Percentiles rank a stretch among this genome's conserved stretches.
Evolutionary conservation across 2,113 vertebrate genomes (phyloP).

Genomic region (Typhlomys cinereus): DNA sequence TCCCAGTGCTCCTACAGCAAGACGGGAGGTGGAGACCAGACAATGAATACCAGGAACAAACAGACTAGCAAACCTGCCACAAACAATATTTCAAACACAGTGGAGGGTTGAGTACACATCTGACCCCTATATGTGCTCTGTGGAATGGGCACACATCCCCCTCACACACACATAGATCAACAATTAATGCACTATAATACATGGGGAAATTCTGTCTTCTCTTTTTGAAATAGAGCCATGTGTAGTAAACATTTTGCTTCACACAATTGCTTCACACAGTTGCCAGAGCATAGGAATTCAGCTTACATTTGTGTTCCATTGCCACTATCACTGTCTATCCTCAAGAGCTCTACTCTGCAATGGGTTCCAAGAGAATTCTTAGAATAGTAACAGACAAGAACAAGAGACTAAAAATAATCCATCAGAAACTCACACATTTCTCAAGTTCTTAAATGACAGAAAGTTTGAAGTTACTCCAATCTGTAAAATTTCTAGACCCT

Average conservation of each 20-base stretch:
- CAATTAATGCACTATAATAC: background rate
- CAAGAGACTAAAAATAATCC: constrained; percentile 83
- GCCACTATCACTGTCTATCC: constrained; percentile 13
- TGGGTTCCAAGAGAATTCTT: constrained; percentile 80
- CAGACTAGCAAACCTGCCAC: background rate
- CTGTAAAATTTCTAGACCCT: constrained; percentile 24
- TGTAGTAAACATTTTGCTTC: background rate
- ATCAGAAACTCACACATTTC: constrained; percentile 71
- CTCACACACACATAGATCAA: background rate
- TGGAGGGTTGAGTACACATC: background rate
- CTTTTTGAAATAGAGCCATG: constrained; percentile 13
- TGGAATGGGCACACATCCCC: no score
- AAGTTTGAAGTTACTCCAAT: constrained; percentile 38
- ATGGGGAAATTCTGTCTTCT: accelerated
- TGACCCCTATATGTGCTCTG: background rate
- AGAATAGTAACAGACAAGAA: constrained; percentile 85
- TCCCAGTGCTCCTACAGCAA: background rate
- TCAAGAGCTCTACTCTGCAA: constrained; percentile 60
- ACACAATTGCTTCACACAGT: accelerated
- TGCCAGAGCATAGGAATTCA: background rate
- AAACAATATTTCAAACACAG: background rate
- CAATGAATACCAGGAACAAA: background rate
- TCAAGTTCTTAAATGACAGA: constrained; percentile 49
- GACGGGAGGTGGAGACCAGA: background rate
- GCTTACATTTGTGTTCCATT: background rate